These are phyloP conservation scores for Coccyzus lansbergi DNA, from an alignment of 2,797 vertebrate species.

Conservation along the genomic window DNA sequence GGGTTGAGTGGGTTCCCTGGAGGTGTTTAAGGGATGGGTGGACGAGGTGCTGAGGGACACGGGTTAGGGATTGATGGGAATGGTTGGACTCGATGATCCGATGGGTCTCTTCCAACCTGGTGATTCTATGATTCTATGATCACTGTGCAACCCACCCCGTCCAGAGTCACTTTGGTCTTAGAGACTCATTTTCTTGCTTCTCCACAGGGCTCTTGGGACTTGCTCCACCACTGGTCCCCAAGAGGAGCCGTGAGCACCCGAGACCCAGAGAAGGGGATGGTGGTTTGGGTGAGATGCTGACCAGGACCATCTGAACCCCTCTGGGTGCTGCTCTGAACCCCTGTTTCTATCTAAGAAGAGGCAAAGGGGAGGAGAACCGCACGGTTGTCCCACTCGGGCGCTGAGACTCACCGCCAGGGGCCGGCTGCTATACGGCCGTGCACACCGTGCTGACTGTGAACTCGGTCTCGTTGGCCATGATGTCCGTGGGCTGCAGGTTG, in stretches of 20 bases:
- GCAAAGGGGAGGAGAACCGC: accelerated
- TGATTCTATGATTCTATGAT: too few relatives aligned
- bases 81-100: too few relatives aligned
- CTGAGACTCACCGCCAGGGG: conserved; percentile 66
- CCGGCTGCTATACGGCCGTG: conserved; percentile 93
- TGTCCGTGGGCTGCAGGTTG: conserved; percentile 95
- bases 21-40: too few relatives aligned
- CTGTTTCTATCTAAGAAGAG: accelerated
- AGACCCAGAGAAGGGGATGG: background rate
- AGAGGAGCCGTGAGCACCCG: accelerated
- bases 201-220: too few relatives aligned
- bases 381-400: accelerated
- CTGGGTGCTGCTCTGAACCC: accelerated
- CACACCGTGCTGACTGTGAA: conserved; percentile 99
- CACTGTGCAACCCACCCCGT: background rate
- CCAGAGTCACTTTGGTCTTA: background rate
- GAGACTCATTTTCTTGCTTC: accelerated
- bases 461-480: conserved; percentile 92
- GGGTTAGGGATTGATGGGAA: too few relatives aligned
- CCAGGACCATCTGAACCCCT: accelerated
- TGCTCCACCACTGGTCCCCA: background rate
- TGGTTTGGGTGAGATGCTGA: background rate
- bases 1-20: too few relatives aligned
- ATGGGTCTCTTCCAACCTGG: too few relatives aligned
- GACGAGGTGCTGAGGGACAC: too few relatives aligned